Conservation (phyloP, 2,797 vertebrate species). For the Sebastiscus tertius region DNA sequence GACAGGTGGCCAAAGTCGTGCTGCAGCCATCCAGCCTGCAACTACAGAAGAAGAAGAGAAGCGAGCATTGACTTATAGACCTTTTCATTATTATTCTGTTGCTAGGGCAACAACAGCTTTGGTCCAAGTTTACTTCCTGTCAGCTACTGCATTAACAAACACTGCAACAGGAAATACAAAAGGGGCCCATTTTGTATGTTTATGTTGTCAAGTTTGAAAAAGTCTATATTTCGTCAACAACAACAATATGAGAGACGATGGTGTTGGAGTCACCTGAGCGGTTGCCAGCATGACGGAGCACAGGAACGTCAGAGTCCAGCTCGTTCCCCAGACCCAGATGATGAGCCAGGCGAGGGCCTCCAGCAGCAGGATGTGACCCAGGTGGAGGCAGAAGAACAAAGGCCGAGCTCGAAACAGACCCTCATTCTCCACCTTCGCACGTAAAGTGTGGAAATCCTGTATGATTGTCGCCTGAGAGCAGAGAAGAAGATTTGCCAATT, state of each 20-base stretch:
- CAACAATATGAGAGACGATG: not conserved
- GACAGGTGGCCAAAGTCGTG: conserved; percentile 93
- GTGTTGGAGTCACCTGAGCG: conserved; percentile 85
- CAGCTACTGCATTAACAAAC: not conserved
- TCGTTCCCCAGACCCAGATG: conserved; percentile 85
- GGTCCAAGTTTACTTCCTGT: not conserved
- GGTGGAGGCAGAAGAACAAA: conserved; percentile 88
- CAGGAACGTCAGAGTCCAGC: conserved; percentile 89
- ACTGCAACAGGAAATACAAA: not conserved
- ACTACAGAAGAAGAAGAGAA: conserved; percentile 68
- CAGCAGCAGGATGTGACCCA: conserved; percentile 90
- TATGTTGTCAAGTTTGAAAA: not conserved
- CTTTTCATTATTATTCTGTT: not conserved
- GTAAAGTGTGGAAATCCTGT: conserved; percentile 89
- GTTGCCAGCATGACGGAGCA: conserved; percentile 83
- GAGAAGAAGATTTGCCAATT: not conserved
- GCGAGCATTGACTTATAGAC: not conserved
- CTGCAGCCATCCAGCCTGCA: conserved; percentile 89
- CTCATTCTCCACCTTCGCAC: conserved; percentile 82
- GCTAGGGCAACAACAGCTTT: not conserved
- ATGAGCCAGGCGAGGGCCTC: conserved; percentile 88
- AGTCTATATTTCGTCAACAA: not conserved
- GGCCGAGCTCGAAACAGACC: conserved; percentile 86
- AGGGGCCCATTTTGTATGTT: too few relatives aligned
- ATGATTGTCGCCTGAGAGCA: conserved; percentile 81